These are phyloP conservation scores for Coenonympha arcania DNA, from an alignment of 2,888 invertebrate genomes.

Conservation along the genomic window DNA sequence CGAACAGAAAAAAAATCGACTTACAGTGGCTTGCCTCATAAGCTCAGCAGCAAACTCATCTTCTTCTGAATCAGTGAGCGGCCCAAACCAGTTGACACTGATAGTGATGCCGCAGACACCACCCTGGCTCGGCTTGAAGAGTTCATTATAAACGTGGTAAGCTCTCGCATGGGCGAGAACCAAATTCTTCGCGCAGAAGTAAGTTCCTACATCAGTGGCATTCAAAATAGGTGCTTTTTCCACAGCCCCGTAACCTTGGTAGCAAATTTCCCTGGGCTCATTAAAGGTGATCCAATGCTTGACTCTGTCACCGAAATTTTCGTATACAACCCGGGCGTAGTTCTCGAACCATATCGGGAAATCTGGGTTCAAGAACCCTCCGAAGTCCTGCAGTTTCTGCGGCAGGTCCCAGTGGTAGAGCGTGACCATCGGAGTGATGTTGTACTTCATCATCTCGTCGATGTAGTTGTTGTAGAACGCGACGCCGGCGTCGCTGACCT, in stretches of 20 bases:
- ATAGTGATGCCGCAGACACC: conserved; percentile 40
- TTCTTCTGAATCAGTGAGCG: conserved; percentile 43
- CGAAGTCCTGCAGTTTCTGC: conserved; percentile 67
- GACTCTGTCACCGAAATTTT: conserved; percentile 64
- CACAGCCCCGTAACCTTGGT: conserved; percentile 55
- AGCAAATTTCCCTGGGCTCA: conserved; percentile 64
- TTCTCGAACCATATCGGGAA: conserved; percentile 64
- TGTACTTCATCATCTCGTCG: conserved; percentile 73
- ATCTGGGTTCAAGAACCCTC: conserved; percentile 65
- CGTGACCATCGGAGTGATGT: conserved; percentile 75
- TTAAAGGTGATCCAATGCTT: conserved; percentile 76
- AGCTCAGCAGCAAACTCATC: conserved; percentile 48
- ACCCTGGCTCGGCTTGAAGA: conserved; percentile 42
- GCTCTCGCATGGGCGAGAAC: conserved; percentile 70
- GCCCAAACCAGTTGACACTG: conserved; percentile 39
- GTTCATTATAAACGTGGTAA: conserved; percentile 52
- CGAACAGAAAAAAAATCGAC: too few relatives aligned
- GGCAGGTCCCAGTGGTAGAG: conserved; percentile 75
- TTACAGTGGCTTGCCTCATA: conserved; percentile 36
- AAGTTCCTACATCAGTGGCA: conserved; percentile 59
- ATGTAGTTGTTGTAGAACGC: conserved; percentile 79
- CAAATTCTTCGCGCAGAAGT: conserved; percentile 65
- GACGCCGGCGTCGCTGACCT: conserved; percentile 74
- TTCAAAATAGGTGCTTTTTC: conserved; percentile 49
- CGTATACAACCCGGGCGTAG: conserved; percentile 60